Conservation (phyloP, 2,888 invertebrate species). For the Gymnoscelis rufifasciata region DNA sequence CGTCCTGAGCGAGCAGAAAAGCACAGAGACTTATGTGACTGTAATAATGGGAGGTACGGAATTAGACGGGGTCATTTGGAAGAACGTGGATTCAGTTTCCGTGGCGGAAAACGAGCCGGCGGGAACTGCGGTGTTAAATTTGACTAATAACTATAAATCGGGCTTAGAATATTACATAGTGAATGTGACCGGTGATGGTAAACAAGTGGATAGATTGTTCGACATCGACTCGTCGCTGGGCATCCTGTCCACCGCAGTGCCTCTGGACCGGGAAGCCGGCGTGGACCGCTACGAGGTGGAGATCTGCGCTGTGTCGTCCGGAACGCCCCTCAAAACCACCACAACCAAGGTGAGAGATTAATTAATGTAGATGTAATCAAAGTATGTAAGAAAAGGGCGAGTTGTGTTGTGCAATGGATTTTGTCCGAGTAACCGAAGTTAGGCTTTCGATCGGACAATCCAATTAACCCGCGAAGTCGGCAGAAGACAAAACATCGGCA, state of each 20-base stretch:
- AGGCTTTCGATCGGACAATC: conserved; percentile 51
- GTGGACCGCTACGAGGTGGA: conserved; percentile 90
- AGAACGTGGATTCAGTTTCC: conserved; percentile 84
- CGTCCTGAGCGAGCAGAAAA: conserved; percentile 91
- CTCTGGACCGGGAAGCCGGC: conserved; percentile 90
- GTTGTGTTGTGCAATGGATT: conserved; percentile 36
- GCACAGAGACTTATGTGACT: conserved; percentile 91
- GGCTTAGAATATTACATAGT: conserved; percentile 94
- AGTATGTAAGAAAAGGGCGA: conserved; percentile 21
- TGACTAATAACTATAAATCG: conserved; percentile 83
- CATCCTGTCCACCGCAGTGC: conserved; percentile 89
- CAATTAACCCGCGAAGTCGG: conserved; percentile 69
- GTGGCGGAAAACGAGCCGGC: conserved; percentile 94
- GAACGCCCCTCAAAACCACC: conserved; percentile 85
- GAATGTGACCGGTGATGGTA: conserved; percentile 86
- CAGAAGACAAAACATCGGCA: conserved; percentile 68
- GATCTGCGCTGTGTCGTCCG: conserved; percentile 89
- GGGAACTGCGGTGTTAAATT: conserved; percentile 90
- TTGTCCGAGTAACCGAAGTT: conserved; percentile 39
- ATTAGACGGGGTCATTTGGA: conserved; percentile 79
- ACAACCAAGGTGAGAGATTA: conserved; percentile 87
- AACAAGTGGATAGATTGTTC: conserved; percentile 92
- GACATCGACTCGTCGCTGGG: conserved; percentile 94
- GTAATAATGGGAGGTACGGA: conserved; percentile 84
- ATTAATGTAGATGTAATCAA: conserved; percentile 14